Evolutionary conservation across 2,888 invertebrate species (phyloP).

Genomic region (Corbicula japonica): DNA sequence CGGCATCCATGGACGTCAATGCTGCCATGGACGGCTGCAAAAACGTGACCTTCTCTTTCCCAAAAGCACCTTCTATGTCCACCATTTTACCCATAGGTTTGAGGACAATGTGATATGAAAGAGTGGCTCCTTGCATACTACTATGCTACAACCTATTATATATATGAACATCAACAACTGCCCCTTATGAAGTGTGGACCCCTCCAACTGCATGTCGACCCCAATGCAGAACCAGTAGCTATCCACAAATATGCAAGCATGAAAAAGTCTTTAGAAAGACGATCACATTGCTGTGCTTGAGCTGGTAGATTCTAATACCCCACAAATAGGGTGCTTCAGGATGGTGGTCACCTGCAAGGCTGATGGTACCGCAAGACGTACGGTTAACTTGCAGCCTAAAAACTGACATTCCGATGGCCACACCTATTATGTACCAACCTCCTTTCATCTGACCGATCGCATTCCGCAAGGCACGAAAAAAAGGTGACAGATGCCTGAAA

Average conservation of each 20-base stretch:
- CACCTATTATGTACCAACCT: slow-evolving; percentile 63
- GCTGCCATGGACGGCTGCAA: slow-evolving; percentile 19
- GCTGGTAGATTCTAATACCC: slow-evolving; percentile 34
- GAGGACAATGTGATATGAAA: slow-evolving; percentile 45
- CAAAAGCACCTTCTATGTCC: slow-evolving; percentile 28
- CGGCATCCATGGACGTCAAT: too few relatives aligned
- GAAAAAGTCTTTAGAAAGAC: slow-evolving; percentile 44
- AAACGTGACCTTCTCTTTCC: slow-evolving; percentile 32
- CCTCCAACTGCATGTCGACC: slow-evolving; percentile 55
- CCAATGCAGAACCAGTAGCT: slow-evolving; percentile 52
- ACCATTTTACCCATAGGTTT: slow-evolving; percentile 41
- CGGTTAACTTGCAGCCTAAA: slow-evolving; percentile 41
- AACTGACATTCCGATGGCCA: slow-evolving; percentile 47
- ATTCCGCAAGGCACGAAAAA: slow-evolving; percentile 57
- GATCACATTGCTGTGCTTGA: slow-evolving; percentile 53
- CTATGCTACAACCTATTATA: slow-evolving; percentile 37
- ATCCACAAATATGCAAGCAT: slow-evolving; percentile 51
- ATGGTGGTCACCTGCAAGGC: slow-evolving; percentile 43
- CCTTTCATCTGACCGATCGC: slow-evolving; percentile 50
- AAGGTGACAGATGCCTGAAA: slow-evolving; percentile 60
- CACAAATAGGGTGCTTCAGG: slow-evolving; percentile 47
- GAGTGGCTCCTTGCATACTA: slow-evolving; percentile 50
- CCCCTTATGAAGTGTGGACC: slow-evolving; percentile 62
- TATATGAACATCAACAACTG: slow-evolving; percentile 56
- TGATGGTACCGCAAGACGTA: too few relatives aligned